These are phyloP conservation scores for Nannospalax galili DNA, from an alignment of 2,113 vertebrate species.

Conservation along the genomic window DNA sequence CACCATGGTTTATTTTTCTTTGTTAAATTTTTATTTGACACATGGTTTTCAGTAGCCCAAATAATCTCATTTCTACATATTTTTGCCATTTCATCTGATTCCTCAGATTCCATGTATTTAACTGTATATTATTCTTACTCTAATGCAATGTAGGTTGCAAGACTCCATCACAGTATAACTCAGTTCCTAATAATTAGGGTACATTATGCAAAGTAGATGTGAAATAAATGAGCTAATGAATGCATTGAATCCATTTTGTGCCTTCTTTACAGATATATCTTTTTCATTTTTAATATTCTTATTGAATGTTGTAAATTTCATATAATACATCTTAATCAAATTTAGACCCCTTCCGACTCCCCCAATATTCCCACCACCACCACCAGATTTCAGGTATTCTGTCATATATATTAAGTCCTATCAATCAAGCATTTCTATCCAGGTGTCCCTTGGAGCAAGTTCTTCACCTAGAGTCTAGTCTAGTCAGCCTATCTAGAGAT, in stretches of 20 bases:
- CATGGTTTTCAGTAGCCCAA: not conserved
- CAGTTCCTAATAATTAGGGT: not conserved
- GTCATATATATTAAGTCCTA: too few species aligned
- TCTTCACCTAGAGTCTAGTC: too few species aligned
- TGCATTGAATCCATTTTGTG: not conserved
- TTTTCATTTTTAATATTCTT: too few species aligned
- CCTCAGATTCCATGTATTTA: not conserved
- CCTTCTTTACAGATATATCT: not conserved
- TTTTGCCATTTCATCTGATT: not conserved
- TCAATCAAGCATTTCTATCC: too few species aligned
- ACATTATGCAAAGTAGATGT: not conserved
- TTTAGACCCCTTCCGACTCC: too few species aligned
- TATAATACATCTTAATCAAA: too few species aligned
- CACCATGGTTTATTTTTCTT: not conserved
- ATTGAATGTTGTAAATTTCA: too few species aligned
- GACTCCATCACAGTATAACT: not conserved
- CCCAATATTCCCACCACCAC: too few species aligned
- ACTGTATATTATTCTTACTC: not conserved
- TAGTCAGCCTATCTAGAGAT: too few species aligned
- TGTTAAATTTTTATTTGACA: not conserved
- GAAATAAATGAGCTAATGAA: not conserved
- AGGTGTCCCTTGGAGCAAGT: too few species aligned
- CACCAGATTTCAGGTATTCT: too few species aligned
- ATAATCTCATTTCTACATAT: not conserved
- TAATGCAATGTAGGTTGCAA: constrained; percentile 1